Base-by-base conservation (phyloP, 2,888 invertebrate genomes). In the Limnephilus marmoratus region DNA sequence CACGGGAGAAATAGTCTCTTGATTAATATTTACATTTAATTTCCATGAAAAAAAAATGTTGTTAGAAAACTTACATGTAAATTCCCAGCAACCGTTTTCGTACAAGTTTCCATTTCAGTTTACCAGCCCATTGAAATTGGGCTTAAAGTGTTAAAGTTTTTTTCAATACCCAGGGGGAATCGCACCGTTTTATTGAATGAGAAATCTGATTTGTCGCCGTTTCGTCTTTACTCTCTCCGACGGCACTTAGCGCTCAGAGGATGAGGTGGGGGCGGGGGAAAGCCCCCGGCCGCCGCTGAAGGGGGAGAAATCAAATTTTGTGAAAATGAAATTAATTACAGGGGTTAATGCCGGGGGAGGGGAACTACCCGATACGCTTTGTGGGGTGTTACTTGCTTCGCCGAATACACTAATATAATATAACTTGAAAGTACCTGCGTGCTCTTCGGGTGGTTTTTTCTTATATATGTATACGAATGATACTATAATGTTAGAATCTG, bases 291-390 rank as follows among this genome's bases (percentile, higher is more conserved):
- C 1, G 13, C 31, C 82, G 11, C 31, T 12, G 87, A 31, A 29
- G 29, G 24, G 15, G 87, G 87, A 34, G 31, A 29, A 87, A 87
- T 87, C 87, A 87, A 87, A 87, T 87, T 87, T 87, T 87, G 87
- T 68, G 87, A 87, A 87, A 87, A 87, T 87, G 87, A 53, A 87
- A 87, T 87, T 87, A 87, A 87, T 87, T 87, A 87, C 87, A 68
- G 68, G 53, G 87, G 87, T 68, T 87, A 87, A 87, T 87, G 68
- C 68, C 34, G 49, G 41, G 49, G 85, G 31, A 68, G 34, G 15
- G 87, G 13, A 68, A 31, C 9, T 68, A 68, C 53, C 87, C 53
- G 31, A 31, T 29, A 24, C 68, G 68, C 87, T 87, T 34, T 45
- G 87, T 34, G 87, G 86, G 31, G 87, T 85, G 87, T 87, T 53